A percentile compares a stretch with the other conserved stretches of the same genome.
Evolutionary conservation across 2,888 invertebrate genomes (phyloP).

Genomic region (Hypomecis atomaria): DNA sequence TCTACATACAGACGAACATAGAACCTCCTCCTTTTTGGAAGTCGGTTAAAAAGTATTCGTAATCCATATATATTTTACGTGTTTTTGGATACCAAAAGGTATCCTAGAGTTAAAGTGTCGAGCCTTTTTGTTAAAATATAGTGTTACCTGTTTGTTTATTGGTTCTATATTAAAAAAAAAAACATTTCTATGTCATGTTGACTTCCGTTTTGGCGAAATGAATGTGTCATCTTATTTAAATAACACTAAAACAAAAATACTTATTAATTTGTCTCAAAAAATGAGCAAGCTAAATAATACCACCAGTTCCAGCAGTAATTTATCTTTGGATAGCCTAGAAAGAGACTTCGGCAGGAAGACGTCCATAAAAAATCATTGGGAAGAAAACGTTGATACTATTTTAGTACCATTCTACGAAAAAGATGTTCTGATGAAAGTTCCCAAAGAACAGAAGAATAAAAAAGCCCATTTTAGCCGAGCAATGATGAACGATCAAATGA

Average conservation of each 20-base stretch:
- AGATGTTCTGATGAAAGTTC: slow-evolving; percentile 74
- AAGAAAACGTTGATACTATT: slow-evolving; percentile 72
- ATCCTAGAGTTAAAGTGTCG: too few species aligned
- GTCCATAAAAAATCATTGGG: slow-evolving; percentile 47
- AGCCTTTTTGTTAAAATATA: background rate
- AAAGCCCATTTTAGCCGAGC: slow-evolving; percentile 45
- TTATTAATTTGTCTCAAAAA: slow-evolving; percentile 49
- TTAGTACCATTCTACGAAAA: slow-evolving; percentile 80
- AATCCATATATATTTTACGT: too few species aligned
- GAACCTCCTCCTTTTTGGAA: too few species aligned
- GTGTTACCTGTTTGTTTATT: background rate
- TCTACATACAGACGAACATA: too few species aligned
- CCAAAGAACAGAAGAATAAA: slow-evolving; percentile 60
- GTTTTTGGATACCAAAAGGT: too few species aligned
- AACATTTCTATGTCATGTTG: slow-evolving; percentile 45
- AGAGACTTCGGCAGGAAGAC: slow-evolving; percentile 55
- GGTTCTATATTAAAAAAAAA: background rate
- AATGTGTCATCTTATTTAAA: slow-evolving; percentile 63
- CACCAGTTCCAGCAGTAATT: slow-evolving; percentile 61
- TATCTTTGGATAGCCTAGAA: slow-evolving; percentile 76
- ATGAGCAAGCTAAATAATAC: slow-evolving; percentile 60
- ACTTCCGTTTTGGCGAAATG: slow-evolving; percentile 56
- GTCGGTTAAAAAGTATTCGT: too few species aligned
- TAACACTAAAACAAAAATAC: slow-evolving; percentile 61
- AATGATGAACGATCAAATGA: slow-evolving; percentile 48